Base-by-base conservation (phyloP, 1,140 invertebrate genomes). In the Linepithema humile region DNA sequence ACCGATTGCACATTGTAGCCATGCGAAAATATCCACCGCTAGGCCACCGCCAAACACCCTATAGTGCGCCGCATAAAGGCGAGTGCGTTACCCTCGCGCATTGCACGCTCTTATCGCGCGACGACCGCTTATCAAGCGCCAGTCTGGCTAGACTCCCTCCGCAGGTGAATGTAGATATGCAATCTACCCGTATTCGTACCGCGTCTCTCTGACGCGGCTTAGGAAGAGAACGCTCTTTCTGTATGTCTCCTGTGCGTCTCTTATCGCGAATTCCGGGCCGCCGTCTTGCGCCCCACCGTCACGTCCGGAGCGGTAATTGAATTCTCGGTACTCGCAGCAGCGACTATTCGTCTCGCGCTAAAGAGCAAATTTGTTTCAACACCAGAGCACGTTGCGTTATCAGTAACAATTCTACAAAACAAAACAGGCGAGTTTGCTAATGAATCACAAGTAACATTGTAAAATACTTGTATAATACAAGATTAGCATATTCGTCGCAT, bases 101-200 rank as follows among this genome's bases (percentile, higher is more conserved):
- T 85, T 88, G 77, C 82, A 74, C 78, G 64, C 67, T 86, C 84
- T 91, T 91, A 91, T 91, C 90, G 87, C 85, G 35, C 86, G 85
- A 85, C 85, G 86, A 88, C 80, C 84, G 89, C 90, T 91, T 91
- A 91, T 91, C 90, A 90, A 91, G 87, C 86, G 87, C 90, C 88
- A 91, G 90, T 88, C 88, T 90, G 87, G 82, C 75, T 85, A 86
- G 86, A 89, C 87, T 89, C 85, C 82, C 77, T 85, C 48, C 84
- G 80, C 90, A 90, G 90, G 89, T 91, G 88, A 91, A 90, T 84
- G 65, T 64, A 89, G 88, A 72, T 87, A 88, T 73, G 85, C 69
- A 78, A 80, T 72, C 65, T 78, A 70, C 57, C 69, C 78, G 73
- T 45, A 59, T 40, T 60, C 65, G 75, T 60, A 45, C 60, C 83